Evolutionary conservation across 1,140 invertebrate genomes (phyloP).

Genomic region (Agrypnia vestita): DNA sequence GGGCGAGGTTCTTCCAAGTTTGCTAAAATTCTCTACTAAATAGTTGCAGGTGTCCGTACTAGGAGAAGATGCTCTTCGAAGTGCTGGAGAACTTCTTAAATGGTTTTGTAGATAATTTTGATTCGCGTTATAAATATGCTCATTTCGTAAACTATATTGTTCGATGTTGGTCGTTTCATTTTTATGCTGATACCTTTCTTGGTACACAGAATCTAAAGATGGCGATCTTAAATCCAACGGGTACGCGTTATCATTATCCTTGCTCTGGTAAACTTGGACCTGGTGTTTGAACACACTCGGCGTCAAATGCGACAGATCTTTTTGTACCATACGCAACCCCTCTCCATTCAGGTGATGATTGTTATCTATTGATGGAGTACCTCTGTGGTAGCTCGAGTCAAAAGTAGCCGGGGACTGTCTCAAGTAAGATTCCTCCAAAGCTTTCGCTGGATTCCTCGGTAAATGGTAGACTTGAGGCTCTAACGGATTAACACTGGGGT

Average conservation of each 20-base stretch:
- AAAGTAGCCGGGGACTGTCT: conserved; percentile 54
- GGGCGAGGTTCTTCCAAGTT: conserved; percentile 71
- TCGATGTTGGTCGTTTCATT: conserved; percentile 59
- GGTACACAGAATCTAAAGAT: conserved; percentile 64
- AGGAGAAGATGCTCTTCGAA: conserved; percentile 60
- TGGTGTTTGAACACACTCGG: conserved; percentile 57
- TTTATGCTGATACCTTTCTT: conserved; percentile 63
- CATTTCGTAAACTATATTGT: conserved; percentile 58
- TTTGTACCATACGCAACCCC: conserved; percentile 44
- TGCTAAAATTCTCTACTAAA: conserved; percentile 66
- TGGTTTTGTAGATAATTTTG: conserved; percentile 51
- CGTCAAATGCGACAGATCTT: conserved; percentile 54
- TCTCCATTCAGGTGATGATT: conserved; percentile 54
- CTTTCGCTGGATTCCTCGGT: conserved; percentile 57
- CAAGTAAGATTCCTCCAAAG: conserved; percentile 58
- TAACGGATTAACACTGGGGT: conserved; percentile 67
- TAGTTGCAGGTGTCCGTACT: conserved; percentile 63
- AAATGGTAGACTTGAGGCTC: conserved; percentile 63
- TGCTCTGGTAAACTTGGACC: conserved; percentile 53
- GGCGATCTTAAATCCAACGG: conserved; percentile 64
- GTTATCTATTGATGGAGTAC: conserved; percentile 57
- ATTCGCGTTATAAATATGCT: conserved; percentile 51
- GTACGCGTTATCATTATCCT: conserved; percentile 53
- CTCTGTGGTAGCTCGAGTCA: conserved; percentile 53
- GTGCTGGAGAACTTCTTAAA: conserved; percentile 57